Evolutionary conservation across 2,888 invertebrate genomes (phyloP).

Genomic region (Prionchulus punctatus): DNA sequence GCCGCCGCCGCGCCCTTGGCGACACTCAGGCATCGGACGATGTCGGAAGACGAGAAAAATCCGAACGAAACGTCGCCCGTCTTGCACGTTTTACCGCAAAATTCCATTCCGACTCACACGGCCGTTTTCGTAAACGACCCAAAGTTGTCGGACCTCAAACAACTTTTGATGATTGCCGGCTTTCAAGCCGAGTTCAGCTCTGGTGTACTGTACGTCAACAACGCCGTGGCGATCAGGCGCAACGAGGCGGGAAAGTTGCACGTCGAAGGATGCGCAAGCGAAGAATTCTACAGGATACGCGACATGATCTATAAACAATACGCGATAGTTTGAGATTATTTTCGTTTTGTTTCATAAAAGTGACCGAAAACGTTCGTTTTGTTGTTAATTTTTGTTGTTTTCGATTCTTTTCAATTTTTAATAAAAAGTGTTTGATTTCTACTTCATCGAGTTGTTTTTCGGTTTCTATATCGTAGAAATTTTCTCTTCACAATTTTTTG

Average conservation of each 20-base stretch:
- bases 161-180: slow-evolving; percentile 37
- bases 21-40: slow-evolving; percentile 12
- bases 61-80: slow-evolving; percentile 14
- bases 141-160: slow-evolving; percentile 75
- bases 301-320: slow-evolving; percentile 86
- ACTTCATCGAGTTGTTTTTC: too few species aligned
- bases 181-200: slow-evolving; percentile 61
- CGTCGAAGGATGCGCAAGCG: slow-evolving; percentile 78
- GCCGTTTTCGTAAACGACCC: slow-evolving; percentile 82
- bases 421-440: not conserved
- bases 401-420: not conserved
- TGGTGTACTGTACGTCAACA: slow-evolving; percentile 83
- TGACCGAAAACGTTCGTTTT: not conserved
- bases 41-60: slow-evolving; percentile 17
- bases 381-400: slow-evolving; percentile 1
- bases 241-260: slow-evolving; percentile 78
- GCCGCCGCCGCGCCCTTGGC: not conserved
- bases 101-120: slow-evolving; percentile 36
- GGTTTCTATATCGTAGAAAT: too few species aligned
- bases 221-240: slow-evolving; percentile 72
- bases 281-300: slow-evolving; percentile 82
- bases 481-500: too few species aligned
- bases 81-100: slow-evolving; percentile 21
- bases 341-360: not conserved
- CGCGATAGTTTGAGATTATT: slow-evolving; percentile 60